Evolutionary conservation across 2,888 invertebrate species (phyloP).

Genomic region (Lypha dubia): DNA sequence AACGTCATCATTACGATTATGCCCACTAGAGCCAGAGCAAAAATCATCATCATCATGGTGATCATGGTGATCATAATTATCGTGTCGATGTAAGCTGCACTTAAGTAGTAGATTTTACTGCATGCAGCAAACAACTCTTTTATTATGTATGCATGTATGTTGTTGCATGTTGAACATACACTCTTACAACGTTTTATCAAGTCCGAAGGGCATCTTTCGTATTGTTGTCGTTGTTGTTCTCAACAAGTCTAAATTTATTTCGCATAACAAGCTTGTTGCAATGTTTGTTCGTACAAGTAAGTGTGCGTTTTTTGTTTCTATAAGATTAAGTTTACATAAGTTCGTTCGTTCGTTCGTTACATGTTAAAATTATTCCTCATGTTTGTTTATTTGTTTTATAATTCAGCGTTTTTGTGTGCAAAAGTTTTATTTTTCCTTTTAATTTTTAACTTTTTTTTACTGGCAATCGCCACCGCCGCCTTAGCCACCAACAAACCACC

Average conservation of each 20-base stretch:
- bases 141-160: constrained; percentile 12
- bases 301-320: constrained; percentile 45
- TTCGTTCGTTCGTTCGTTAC: constrained; percentile 63
- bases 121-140: constrained; percentile 36
- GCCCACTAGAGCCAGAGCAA: neutral
- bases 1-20: constrained; percentile 3
- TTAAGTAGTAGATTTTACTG: constrained; percentile 54
- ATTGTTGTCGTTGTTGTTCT: constrained; percentile 41
- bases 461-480: constrained; percentile 36
- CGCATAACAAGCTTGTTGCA: constrained; percentile 68
- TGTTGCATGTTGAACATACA: constrained; percentile 48
- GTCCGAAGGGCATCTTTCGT: constrained; percentile 67
- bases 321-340: constrained; percentile 61
- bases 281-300: constrained; percentile 26
- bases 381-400: constrained; percentile 66
- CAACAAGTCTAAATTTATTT: constrained; percentile 70
- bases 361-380: constrained; percentile 65
- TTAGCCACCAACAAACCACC: constrained; percentile 46
- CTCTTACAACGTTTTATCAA: constrained; percentile 44
- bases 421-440: constrained; percentile 24
- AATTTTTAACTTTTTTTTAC: constrained; percentile 43
- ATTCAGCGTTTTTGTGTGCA: constrained; percentile 33
- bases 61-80: constrained; percentile 12
- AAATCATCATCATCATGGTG: constrained; percentile 24
- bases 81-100: constrained; percentile 46